Evolutionary conservation across 1,140 invertebrate species (phyloP).

Genomic region (Drosophila kikkawai): DNA sequence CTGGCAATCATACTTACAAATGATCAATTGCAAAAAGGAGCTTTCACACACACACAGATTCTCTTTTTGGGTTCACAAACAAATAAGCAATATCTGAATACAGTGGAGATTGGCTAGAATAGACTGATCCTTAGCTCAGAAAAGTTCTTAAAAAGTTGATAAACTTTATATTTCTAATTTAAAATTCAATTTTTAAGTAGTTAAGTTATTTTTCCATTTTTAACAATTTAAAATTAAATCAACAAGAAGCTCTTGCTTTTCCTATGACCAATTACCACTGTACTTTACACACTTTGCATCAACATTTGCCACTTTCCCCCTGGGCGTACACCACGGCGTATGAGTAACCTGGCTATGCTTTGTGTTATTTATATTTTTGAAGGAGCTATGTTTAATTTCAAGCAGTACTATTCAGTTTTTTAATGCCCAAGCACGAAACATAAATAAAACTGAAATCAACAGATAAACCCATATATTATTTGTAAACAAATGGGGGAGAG

Average conservation of each 20-base stretch:
- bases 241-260: not conserved
- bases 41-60: slow-evolving; percentile 24
- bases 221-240: not conserved
- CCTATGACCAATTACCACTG: not conserved
- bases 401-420: slow-evolving; percentile 50
- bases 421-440: slow-evolving; percentile 49
- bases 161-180: not conserved
- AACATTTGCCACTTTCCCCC: slow-evolving; percentile 1
- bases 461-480: slow-evolving; percentile 64
- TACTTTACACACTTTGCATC: not conserved
- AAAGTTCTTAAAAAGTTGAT: not conserved
- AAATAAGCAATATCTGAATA: slow-evolving; percentile 34
- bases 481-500: slow-evolving; percentile 54
- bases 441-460: slow-evolving; percentile 51
- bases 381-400: slow-evolving; percentile 51
- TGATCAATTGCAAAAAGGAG: slow-evolving; percentile 38
- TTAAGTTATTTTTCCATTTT: not conserved
- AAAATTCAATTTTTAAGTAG: not conserved
- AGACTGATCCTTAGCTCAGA: slow-evolving; percentile 17
- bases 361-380: slow-evolving; percentile 43
- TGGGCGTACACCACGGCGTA: slow-evolving; percentile 47
- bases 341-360: slow-evolving; percentile 41
- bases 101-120: slow-evolving; percentile 17
- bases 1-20: slow-evolving; percentile 60
- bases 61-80: slow-evolving; percentile 8